Conservation (phyloP, 2,113 vertebrate species). For the Hiodon alosoides region DNA sequence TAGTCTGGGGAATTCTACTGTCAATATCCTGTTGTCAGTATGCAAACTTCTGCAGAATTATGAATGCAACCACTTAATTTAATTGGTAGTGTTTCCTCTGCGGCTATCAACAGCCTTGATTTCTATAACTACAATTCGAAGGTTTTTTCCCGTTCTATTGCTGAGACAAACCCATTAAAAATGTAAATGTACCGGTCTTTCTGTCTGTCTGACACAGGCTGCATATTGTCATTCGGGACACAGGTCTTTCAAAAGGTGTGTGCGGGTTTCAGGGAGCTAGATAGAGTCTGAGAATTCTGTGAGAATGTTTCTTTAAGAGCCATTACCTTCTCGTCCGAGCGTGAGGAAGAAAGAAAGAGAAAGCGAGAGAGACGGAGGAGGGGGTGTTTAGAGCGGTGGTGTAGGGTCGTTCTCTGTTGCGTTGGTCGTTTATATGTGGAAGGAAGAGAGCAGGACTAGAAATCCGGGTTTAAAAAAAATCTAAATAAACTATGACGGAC, state of each 20-base stretch:
- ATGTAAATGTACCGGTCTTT: background rate
- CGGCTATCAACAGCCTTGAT: background rate
- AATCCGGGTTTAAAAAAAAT: constrained; percentile 51
- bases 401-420: constrained; percentile 52
- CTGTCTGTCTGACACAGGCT: background rate
- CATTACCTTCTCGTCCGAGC: constrained; percentile 55
- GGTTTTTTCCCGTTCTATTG: background rate
- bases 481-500: constrained; percentile 53
- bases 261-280: background rate
- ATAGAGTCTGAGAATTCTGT: constrained; percentile 7
- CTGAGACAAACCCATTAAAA: background rate
- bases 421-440: constrained; percentile 62
- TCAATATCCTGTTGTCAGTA: too few relatives aligned
- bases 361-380: constrained; percentile 19
- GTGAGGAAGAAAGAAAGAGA: constrained; percentile 24
- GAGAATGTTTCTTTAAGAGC: constrained; percentile 61
- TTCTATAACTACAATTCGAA: background rate
- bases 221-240: background rate
- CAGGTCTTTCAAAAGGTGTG: background rate
- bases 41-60: too few relatives aligned
- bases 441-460: constrained; percentile 54
- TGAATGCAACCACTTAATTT: too few relatives aligned
- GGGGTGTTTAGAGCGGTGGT: constrained; percentile 24
- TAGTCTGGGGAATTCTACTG: too few relatives aligned
- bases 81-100: too few relatives aligned